phyloP scores from a whole-genome alignment of 2,888 invertebrate species.

The Tyria jacobaeae region DNA sequence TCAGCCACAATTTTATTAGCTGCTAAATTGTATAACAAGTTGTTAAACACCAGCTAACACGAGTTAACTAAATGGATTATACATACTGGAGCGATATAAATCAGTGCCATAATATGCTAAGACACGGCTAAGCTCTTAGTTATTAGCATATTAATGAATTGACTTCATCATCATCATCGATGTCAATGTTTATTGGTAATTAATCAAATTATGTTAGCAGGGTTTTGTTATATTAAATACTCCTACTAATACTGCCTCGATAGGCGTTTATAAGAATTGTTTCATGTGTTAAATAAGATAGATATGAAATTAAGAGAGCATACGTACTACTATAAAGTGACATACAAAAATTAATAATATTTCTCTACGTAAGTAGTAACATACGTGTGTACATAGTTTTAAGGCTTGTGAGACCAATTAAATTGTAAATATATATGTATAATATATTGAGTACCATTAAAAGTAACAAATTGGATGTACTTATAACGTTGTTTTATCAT shows the following conservation, averaged over 20 bases:
- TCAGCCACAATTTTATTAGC: slow-evolving; percentile 47
- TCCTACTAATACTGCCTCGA: neutral
- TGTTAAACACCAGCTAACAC: slow-evolving; percentile 41
- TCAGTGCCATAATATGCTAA: slow-evolving; percentile 49
- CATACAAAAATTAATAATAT: too few relatives aligned
- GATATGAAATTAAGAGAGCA: too few relatives aligned
- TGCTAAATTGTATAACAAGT: slow-evolving; percentile 49
- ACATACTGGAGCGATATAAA: slow-evolving; percentile 38
- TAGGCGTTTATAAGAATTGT: neutral
- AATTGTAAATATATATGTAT: too few relatives aligned
- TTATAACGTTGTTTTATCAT: too few relatives aligned
- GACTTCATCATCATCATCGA: slow-evolving; percentile 36
- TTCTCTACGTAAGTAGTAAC: too few relatives aligned
- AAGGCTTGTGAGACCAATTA: too few relatives aligned
- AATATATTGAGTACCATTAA: too few relatives aligned
- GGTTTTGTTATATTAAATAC: neutral
- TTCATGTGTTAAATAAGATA: too few relatives aligned
- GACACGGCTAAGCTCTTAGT: slow-evolving; percentile 53
- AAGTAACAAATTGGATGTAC: too few relatives aligned
- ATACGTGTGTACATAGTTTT: too few relatives aligned
- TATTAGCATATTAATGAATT: slow-evolving; percentile 54
- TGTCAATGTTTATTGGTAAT: slow-evolving; percentile 21
- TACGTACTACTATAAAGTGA: too few relatives aligned
- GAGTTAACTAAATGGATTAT: slow-evolving; percentile 39
- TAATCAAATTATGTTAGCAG: neutral